phyloP scores from a whole-genome alignment of 2,888 invertebrate genomes.

The Dicyrtoma fusca region DNA sequence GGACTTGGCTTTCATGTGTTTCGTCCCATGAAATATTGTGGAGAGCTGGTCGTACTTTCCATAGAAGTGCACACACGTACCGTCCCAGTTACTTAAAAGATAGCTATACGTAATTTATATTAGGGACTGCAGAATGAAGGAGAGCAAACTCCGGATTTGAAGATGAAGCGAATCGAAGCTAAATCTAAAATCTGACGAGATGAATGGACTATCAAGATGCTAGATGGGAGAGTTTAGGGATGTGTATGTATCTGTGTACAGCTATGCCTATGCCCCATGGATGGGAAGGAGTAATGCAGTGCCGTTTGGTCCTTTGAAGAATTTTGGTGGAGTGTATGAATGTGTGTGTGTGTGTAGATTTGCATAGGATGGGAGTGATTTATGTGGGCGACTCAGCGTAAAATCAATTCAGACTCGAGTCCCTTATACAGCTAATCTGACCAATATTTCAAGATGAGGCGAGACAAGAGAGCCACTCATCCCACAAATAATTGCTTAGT shows the following conservation, averaged over 20 bases:
- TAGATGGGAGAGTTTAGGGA: too few relatives aligned
- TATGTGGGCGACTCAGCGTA: slow-evolving; percentile 47
- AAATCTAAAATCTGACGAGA: slow-evolving; percentile 1
- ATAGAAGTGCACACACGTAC: too few relatives aligned
- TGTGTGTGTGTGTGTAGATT: slow-evolving; percentile 14
- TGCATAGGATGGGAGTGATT: slow-evolving; percentile 41
- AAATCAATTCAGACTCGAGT: slow-evolving; percentile 50
- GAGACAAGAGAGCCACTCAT: slow-evolving; percentile 46
- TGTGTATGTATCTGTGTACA: too few relatives aligned
- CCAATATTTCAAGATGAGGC: slow-evolving; percentile 55
- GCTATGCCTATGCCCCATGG: too few relatives aligned
- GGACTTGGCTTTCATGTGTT: too few relatives aligned
- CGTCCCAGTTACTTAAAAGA: too few relatives aligned
- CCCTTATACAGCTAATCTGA: slow-evolving; percentile 53
- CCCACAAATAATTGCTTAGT: slow-evolving; percentile 46
- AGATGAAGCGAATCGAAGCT: slow-evolving; percentile 21
- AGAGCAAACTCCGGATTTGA: background rate
- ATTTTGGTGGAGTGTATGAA: background rate
- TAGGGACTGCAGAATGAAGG: too few relatives aligned
- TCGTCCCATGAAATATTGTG: too few relatives aligned
- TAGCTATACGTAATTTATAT: too few relatives aligned
- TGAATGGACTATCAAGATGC: slow-evolving; percentile 7
- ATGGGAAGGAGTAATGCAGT: too few relatives aligned
- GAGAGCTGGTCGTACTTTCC: too few relatives aligned
- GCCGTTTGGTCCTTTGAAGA: too few relatives aligned